Conservation (phyloP, 2,888 invertebrate genomes). For the Euplexia lucipara region DNA sequence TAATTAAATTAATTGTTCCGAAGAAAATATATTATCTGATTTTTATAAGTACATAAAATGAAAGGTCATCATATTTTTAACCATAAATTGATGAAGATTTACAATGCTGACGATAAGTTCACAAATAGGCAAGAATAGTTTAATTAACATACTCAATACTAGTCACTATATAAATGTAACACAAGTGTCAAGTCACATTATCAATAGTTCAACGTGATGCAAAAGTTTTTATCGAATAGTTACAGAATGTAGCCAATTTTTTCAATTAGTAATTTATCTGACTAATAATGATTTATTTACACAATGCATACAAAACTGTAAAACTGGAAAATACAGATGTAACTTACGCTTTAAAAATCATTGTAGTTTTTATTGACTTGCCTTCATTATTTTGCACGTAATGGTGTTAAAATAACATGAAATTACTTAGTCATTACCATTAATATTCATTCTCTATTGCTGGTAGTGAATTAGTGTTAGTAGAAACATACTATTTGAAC, state of each 20-base stretch:
- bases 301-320: constrained; percentile 56
- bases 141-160: constrained; percentile 8
- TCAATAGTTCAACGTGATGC: constrained; percentile 11
- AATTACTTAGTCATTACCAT: constrained; percentile 69
- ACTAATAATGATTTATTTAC: constrained; percentile 58
- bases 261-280: constrained; percentile 55
- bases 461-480: constrained; percentile 66
- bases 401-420: constrained; percentile 63
- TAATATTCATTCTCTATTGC: constrained; percentile 66
- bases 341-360: constrained; percentile 45
- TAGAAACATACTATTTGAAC: constrained; percentile 60
- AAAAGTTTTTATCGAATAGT: constrained; percentile 35
- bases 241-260: constrained; percentile 44
- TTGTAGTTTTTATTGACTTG: constrained; percentile 51
- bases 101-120: constrained; percentile 21
- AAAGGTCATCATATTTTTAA: constrained; percentile 25
- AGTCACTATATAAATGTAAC: constrained; percentile 16
- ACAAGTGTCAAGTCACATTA: constrained; percentile 19
- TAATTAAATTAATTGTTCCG: constrained; percentile 12
- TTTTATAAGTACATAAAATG: constrained; percentile 23
- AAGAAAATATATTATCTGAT: constrained; percentile 2
- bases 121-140: constrained; percentile 36
- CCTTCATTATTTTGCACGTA: constrained; percentile 61
- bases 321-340: constrained; percentile 54
- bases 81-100: constrained; percentile 36